Conservation (phyloP, 1,140 invertebrate species). For the Papilio polyxenes region DNA sequence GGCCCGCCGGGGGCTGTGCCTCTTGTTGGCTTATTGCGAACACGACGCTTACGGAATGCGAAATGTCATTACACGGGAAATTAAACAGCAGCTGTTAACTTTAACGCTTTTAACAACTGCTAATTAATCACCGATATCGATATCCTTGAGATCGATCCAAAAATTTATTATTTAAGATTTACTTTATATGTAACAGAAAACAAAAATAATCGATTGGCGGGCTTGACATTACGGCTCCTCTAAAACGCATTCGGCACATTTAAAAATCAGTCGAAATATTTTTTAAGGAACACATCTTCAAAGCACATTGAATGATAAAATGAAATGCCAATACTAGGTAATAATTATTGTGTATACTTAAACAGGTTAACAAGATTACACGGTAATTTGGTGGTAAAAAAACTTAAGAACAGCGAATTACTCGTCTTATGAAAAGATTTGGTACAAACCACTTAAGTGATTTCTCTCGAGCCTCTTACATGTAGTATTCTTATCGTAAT, state of each 20-base stretch:
- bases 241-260: no score
- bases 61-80: not conserved
- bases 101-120: not conserved
- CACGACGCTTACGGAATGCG: not conserved
- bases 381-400: not conserved
- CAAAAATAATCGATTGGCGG: no score
- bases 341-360: no score
- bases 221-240: no score
- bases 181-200: no score
- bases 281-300: no score
- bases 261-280: no score
- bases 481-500: conserved; percentile 47
- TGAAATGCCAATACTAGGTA: not conserved
- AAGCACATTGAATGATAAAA: not conserved
- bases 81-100: not conserved
- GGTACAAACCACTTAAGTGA: conserved; percentile 25
- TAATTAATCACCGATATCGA: not conserved
- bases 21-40: conserved; percentile 21
- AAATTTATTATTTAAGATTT: no score
- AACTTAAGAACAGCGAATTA: not conserved
- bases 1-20: not conserved
- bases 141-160: not conserved
- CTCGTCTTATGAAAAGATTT: conserved; percentile 7
- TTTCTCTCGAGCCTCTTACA: conserved; percentile 47
- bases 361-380: not conserved